Conservation (phyloP, 2,888 invertebrate genomes). For the Chelonus formosanus region DNA sequence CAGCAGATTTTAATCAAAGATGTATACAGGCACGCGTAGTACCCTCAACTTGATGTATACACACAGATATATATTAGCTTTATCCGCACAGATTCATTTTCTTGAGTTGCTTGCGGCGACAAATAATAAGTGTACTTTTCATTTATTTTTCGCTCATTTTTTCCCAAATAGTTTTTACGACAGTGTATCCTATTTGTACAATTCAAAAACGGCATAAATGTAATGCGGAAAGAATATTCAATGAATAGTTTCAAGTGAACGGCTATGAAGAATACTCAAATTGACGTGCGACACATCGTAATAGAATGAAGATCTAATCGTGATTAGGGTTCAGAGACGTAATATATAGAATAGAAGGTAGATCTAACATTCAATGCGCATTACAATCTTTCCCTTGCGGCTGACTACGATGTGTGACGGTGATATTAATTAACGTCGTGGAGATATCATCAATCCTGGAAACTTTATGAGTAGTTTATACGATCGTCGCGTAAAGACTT, state of each 20-base stretch:
- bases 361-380: conserved; percentile 42
- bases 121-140: conserved; percentile 8
- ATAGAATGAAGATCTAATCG: conserved; percentile 49
- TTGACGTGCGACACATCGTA: conserved; percentile 59
- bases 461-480: conserved; percentile 36
- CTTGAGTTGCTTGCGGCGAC: conserved; percentile 9
- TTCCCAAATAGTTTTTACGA: no score
- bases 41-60: no score
- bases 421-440: conserved; percentile 44
- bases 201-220: background rate
- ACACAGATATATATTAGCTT: background rate
- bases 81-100: conserved; percentile 15
- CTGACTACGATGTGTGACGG: conserved; percentile 39
- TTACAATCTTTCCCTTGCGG: conserved; percentile 25
- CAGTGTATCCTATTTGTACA: conserved; percentile 9
- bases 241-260: conserved; percentile 3
- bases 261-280: conserved; percentile 24
- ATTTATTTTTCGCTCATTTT: conserved; percentile 17
- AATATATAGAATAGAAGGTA: conserved; percentile 17
- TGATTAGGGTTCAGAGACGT: conserved; percentile 44
- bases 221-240: conserved; percentile 58
- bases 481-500: conserved; percentile 15
- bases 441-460: conserved; percentile 40
- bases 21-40: background rate
- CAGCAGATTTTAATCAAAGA: conserved; percentile 11